phyloP scores from a whole-genome alignment of 2,113 vertebrate genomes.

The Paradisaea rubra region DNA sequence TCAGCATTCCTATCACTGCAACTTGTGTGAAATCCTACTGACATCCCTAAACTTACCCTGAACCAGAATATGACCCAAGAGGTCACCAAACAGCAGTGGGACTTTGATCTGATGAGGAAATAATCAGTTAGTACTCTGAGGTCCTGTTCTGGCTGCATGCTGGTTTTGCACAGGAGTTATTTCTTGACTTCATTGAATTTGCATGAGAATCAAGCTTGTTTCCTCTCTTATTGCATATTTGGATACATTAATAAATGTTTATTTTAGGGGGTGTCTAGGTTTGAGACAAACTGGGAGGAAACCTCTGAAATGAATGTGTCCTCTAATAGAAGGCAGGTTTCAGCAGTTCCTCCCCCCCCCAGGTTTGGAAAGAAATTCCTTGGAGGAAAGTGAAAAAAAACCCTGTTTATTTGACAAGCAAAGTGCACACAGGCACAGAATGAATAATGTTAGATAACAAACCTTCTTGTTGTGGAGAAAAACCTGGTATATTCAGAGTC shows the following conservation, averaged over 20 bases:
- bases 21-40: background rate
- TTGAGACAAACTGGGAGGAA: too few relatives aligned
- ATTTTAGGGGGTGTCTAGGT: background rate
- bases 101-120: background rate
- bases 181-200: background rate
- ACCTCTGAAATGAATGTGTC: too few relatives aligned
- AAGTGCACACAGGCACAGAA: too few relatives aligned
- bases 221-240: background rate
- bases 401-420: too few relatives aligned
- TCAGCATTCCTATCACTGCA: background rate
- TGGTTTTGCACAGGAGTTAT: background rate
- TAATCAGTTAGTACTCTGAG: background rate
- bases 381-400: too few relatives aligned
- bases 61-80: background rate
- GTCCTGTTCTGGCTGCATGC: background rate
- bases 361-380: too few relatives aligned
- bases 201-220: background rate
- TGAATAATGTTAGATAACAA: too few relatives aligned
- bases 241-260: background rate
- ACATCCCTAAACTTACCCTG: background rate
- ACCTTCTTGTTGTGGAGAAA: too few relatives aligned
- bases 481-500: too few relatives aligned
- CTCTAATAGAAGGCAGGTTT: too few relatives aligned
- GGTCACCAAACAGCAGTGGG: background rate
- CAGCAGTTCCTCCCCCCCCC: too few relatives aligned